Base-by-base conservation (phyloP, 2,113 vertebrate species). In the Indri indri region DNA sequence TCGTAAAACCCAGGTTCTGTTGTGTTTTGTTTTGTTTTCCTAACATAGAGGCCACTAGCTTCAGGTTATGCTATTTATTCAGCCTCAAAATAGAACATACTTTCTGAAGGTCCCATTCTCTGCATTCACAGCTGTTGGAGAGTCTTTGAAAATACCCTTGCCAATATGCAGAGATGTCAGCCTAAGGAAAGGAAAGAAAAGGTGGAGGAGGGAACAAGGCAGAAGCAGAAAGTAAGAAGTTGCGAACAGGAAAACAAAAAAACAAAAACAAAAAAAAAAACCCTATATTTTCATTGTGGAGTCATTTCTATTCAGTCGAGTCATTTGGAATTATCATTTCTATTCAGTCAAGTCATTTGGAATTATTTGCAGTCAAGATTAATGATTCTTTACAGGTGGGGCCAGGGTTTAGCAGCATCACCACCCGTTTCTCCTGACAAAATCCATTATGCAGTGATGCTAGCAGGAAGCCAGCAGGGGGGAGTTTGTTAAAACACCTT, bases 31-130 rank as follows among this genome's bases (percentile, higher is more conserved):
- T 95, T 83, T 96, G 50, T 83, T 97, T 97, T 92, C 40, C n/a
- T 73, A 83, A 94, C 85, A 76, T 10, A 84, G 70, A 93, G 86
- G 94, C 89, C 79, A 76, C 84, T 83, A 2, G n/a, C 82, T 91
- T 93, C 92, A 45, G 91, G 93, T 95, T 89, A 63, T 88, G 82
- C 91, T 94, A 42, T 96, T 95, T 93, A 96, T 91, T 95, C 93
- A 18, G 47, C 79, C 82, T 95, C 93, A 76, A 93, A 97, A 96
- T 94, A 96, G 91, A 96, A 97, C 3, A 68, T 57, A 59, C 73
- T 97, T 94, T 91, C 81, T 94, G 88, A 96, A 90, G 89, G 59
- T 68, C 86, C 66, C 66, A 22, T 93, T 94, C 92, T 91, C 86
- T 82, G 42, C 74, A 17, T 68, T 65, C 92, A 54, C 34, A 12